Evolutionary conservation across 2,113 vertebrate genomes (phyloP).

Genomic region (Hippocampus barbouri): DNA sequence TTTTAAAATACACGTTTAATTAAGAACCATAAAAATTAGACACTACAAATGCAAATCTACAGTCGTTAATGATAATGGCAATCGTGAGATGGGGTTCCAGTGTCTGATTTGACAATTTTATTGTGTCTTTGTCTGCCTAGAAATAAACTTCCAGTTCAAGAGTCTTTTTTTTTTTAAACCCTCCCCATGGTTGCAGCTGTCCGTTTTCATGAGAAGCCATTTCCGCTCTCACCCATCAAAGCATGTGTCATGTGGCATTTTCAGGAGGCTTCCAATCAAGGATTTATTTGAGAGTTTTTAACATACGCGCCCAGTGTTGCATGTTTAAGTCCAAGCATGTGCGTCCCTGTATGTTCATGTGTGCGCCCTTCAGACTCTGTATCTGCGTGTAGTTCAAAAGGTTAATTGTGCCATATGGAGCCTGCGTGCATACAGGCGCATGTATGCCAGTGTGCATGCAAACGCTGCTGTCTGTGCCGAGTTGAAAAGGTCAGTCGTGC

Average conservation of each 20-base stretch:
- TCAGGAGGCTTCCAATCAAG: conserved; percentile 29
- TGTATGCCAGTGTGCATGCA: conserved; percentile 39
- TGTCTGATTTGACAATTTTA: neutral
- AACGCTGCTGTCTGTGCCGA: conserved; percentile 32
- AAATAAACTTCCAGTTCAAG: neutral
- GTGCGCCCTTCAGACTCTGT: conserved; percentile 27
- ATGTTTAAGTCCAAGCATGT: conserved; percentile 13
- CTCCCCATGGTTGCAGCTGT: conserved; percentile 8
- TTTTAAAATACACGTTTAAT: neutral
- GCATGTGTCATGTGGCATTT: conserved; percentile 23
- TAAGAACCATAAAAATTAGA: neutral
- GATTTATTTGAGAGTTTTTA: conserved; percentile 11
- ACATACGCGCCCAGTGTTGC: conserved; percentile 3
- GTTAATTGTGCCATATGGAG: conserved; percentile 57
- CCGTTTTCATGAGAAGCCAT: conserved; percentile 20
- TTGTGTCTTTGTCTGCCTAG: neutral
- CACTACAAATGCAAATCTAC: neutral
- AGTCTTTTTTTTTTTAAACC: neutral
- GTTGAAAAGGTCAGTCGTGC: conserved; percentile 58
- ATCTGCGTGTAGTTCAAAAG: conserved; percentile 55
- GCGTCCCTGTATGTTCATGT: conserved; percentile 13
- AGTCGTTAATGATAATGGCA: neutral
- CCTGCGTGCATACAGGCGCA: conserved; percentile 35
- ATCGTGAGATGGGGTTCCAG: neutral
- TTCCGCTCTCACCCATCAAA: conserved; percentile 17